Evolutionary conservation across 1,140 invertebrate species (phyloP).

Genomic region (Lineus longissimus): DNA sequence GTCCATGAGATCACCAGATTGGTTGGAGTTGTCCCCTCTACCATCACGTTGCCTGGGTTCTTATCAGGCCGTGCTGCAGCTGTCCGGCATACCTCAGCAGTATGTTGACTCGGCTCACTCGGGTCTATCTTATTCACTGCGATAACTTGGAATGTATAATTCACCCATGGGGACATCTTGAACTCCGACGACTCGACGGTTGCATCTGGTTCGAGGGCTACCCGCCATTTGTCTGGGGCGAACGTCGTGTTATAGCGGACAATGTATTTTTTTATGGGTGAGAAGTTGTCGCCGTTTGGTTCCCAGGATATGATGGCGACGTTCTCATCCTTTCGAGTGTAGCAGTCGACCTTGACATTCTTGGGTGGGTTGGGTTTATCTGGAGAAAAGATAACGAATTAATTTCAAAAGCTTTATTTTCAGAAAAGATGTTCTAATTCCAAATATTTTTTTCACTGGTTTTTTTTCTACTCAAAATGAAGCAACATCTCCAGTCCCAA

Average conservation of each 20-base stretch:
- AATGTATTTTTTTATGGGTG: conserved; percentile 85
- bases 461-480: too few relatives aligned
- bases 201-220: neutral
- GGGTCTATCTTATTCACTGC: conserved; percentile 90
- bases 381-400: conserved; percentile 34
- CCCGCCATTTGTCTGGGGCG: conserved; percentile 83
- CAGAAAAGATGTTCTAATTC: too few relatives aligned
- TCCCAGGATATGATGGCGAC: conserved; percentile 69
- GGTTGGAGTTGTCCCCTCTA: conserved; percentile 78
- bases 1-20: conserved; percentile 95
- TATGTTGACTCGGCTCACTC: conserved; percentile 78
- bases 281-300: conserved; percentile 86
- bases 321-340: conserved; percentile 62
- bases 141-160: conserved; percentile 92
- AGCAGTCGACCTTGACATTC: conserved; percentile 52
- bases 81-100: conserved; percentile 74
- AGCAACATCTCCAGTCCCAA: too few relatives aligned
- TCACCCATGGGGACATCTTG: conserved; percentile 81
- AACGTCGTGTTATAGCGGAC: conserved; percentile 95
- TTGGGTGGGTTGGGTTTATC: conserved; percentile 89
- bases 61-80: conserved; percentile 83
- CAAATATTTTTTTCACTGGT: too few relatives aligned
- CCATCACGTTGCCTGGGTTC: conserved; percentile 92
- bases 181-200: neutral
- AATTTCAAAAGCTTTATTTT: too few relatives aligned